Conservation (phyloP, 2,113 vertebrate genomes). For the Alouatta palliata region DNA sequence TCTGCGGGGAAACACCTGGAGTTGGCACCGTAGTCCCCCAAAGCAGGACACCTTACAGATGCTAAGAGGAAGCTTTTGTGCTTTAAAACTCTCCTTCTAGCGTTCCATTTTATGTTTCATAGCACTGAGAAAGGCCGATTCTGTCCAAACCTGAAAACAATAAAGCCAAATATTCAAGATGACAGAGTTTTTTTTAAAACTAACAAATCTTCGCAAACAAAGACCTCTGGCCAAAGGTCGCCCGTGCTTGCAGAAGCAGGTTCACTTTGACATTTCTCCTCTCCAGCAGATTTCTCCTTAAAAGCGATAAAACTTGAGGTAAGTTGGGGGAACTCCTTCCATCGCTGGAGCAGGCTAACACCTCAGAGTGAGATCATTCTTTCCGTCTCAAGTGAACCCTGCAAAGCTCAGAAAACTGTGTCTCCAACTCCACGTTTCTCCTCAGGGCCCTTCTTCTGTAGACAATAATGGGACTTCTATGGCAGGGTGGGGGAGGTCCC, state of each 20-base stretch:
- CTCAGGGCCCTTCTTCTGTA: not conserved
- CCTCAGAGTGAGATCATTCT: not conserved
- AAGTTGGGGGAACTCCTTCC: not conserved
- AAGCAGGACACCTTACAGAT: not conserved
- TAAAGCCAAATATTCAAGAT: not conserved
- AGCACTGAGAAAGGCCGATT: not conserved
- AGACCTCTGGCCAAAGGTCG: not conserved
- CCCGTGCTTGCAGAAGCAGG: not conserved
- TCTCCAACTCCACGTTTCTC: not conserved
- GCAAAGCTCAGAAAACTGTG: not conserved
- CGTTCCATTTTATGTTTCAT: not conserved
- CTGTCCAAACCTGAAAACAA: not conserved
- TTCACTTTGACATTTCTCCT: not conserved
- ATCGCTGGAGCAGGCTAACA: not conserved
- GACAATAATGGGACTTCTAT: conserved; percentile 44
- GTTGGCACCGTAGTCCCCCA: not conserved
- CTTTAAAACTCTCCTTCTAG: not conserved
- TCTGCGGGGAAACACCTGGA: not conserved
- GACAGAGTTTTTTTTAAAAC: not conserved
- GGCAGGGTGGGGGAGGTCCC: not conserved
- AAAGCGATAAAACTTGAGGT: not conserved
- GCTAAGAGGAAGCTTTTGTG: not conserved
- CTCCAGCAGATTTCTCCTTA: not conserved
- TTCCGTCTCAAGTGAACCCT: not conserved
- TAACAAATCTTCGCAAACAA: conserved; percentile 30